Evolutionary conservation across 2,888 invertebrate species (phyloP), one percentile per base, ranked within the genome.

Genomic region (Drosophila merina): DNA sequence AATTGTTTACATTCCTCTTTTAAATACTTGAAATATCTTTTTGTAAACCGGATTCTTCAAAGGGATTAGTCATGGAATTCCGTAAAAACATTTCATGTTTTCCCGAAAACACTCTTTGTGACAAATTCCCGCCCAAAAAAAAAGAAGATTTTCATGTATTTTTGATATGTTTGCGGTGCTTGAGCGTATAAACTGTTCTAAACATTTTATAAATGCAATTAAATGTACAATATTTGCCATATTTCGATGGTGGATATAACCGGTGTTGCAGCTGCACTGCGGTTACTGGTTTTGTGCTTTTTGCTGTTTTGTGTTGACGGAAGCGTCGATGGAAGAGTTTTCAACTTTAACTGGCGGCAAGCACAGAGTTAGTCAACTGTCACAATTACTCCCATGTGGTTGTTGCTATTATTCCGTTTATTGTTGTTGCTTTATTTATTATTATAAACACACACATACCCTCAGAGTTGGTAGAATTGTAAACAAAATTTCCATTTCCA

Each of bases 351-450:
- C 84, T 70, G 72, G 69, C 77, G 72, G 75, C 75, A 72, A 50
- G 66, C 57, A 64, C 57, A 64, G 60, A 88, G 83, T 87, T 84
- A 88, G 88, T 84, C 84, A 88, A 86, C 88, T 84, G 84, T 84
- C 84, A 84, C 83, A 84, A 60, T 68, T 72, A 64, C 66, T 70
- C 60, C 47, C 20, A 40, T 20, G 54, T 50, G 7, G 30, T 12
- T 20, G 10, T 31, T 30, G 38, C 48, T 47, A 20, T 56, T 54
- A 10, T 25, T 44, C 10, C 10, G 9, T 5, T 38, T 48, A 25
- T 44, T 28, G 44, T 40, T 62, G 48, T 57, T 66, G 57, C 51
- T 63, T 49, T 40, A 56, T 42, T 36, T 49, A 10, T n/a, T 25
- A 31, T 20, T 38, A 30, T 55, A 54, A 25, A 44, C 36, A 58